A percentile compares a stretch with the other conserved stretches of the same genome.
phyloP scores from a whole-genome alignment of 2,797 vertebrate genomes.

The Euthynnus affinis region DNA sequence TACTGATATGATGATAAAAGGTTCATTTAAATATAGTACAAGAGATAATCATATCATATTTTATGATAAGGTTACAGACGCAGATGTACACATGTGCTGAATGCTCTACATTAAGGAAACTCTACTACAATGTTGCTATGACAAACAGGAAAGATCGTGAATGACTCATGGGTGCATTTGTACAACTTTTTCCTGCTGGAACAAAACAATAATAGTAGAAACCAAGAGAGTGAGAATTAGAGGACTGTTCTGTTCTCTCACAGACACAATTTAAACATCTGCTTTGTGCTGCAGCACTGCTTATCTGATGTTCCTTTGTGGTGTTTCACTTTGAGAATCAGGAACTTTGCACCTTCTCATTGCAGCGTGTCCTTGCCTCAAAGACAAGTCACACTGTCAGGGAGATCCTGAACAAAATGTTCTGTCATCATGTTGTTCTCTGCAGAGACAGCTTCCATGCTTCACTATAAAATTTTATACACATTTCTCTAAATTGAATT shows the following conservation, averaged over 20 bases:
- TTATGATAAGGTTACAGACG: neutral
- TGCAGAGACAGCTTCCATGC: neutral
- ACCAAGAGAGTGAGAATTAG: constrained; percentile 26
- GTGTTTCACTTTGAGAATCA: constrained; percentile 20
- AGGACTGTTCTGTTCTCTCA: neutral
- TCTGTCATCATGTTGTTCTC: constrained; percentile 11
- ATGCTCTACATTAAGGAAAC: constrained; percentile 34
- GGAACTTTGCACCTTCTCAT: constrained; percentile 16
- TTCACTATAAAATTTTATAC: neutral
- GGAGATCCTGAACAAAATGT: constrained; percentile 49
- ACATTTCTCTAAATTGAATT: neutral
- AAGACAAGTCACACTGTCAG: constrained; percentile 37
- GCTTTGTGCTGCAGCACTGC: neutral
- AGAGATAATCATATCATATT: neutral
- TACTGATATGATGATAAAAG: neutral
- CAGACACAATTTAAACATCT: neutral
- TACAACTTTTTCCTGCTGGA: constrained; percentile 62
- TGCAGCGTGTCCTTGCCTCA: neutral
- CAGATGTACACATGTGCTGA: neutral
- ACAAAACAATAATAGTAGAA: constrained; percentile 56
- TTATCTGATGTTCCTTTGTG: constrained; percentile 18
- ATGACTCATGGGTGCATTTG: constrained; percentile 59
- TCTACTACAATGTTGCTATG: constrained; percentile 27
- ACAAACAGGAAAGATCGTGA: constrained; percentile 74
- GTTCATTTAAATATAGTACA: neutral